Conservation (phyloP, 2,113 vertebrate species). For the Vicugna pacos region DNA sequence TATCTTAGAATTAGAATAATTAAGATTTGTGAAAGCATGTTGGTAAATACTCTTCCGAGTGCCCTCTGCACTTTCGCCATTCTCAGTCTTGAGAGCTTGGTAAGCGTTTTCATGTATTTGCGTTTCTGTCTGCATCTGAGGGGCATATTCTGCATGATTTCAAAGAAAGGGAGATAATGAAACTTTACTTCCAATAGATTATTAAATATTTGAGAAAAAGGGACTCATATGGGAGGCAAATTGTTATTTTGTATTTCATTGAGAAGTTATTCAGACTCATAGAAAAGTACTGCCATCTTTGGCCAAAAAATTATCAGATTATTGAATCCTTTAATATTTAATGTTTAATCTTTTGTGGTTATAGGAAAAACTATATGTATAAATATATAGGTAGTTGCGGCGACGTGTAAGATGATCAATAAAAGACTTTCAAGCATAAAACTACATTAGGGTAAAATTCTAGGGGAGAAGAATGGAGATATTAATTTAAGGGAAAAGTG, state of each 20-base stretch:
- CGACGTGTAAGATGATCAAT: constrained; percentile 2
- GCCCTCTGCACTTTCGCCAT: neutral
- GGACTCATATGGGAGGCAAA: neutral
- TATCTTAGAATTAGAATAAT: neutral
- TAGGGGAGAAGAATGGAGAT: neutral
- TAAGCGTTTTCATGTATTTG: neutral
- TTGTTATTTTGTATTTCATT: constrained; percentile 20
- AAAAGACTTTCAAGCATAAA: constrained; percentile 24
- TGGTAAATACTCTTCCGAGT: neutral
- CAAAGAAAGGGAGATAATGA: neutral
- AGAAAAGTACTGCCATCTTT: neutral
- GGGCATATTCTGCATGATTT: neutral
- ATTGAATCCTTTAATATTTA: constrained; percentile 53
- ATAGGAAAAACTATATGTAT: neutral
- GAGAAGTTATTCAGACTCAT: constrained; percentile 32
- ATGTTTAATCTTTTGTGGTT: neutral
- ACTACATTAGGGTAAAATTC: constrained; percentile 31
- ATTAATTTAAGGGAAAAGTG: neutral
- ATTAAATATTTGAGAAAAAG: constrained; percentile 28
- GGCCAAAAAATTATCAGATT: neutral
- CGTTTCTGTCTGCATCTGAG: neutral
- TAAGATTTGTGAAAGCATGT: neutral
- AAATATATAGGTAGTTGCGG: neutral
- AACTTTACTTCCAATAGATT: neutral
- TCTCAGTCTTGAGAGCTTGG: neutral